Conservation (phyloP, 1,140 invertebrate species). For the Magallana angulata region DNA sequence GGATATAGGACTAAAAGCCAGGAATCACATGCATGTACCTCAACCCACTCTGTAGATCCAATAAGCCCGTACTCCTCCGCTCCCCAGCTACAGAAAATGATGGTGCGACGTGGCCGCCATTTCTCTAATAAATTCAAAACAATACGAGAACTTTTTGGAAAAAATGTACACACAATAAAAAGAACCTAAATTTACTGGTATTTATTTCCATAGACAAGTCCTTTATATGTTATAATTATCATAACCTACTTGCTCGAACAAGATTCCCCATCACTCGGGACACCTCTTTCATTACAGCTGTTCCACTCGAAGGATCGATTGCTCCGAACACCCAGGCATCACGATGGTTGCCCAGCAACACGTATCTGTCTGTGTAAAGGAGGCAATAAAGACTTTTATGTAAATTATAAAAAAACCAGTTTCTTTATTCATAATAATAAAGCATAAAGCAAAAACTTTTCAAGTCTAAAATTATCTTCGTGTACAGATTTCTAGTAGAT, state of each 20-base stretch:
- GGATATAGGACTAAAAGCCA: too few relatives aligned
- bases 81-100: conserved; percentile 75
- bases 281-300: conserved; percentile 82
- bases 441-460: too few relatives aligned
- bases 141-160: not conserved
- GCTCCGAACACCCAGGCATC: conserved; percentile 84
- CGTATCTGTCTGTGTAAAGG: conserved; percentile 81
- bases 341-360: conserved; percentile 84
- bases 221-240: too few relatives aligned
- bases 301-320: conserved; percentile 82
- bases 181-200: too few relatives aligned
- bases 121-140: conserved; percentile 48
- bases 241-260: conserved; percentile 69
- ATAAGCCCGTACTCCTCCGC: conserved; percentile 73
- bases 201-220: too few relatives aligned
- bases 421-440: too few relatives aligned
- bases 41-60: conserved; percentile 71
- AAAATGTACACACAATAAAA: too few relatives aligned
- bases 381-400: too few relatives aligned
- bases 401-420: too few relatives aligned
- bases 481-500: too few relatives aligned
- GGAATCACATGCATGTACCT: conserved; percentile 56
- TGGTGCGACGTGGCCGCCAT: conserved; percentile 70
- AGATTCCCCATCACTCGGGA: conserved; percentile 80
- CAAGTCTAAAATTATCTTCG: too few relatives aligned